Percentiles rank a stretch among this genome's conserved stretches.
These are phyloP conservation scores for Dinocampus coccinellae DNA, from an alignment of 2,888 invertebrate species.

Conservation along the genomic window DNA sequence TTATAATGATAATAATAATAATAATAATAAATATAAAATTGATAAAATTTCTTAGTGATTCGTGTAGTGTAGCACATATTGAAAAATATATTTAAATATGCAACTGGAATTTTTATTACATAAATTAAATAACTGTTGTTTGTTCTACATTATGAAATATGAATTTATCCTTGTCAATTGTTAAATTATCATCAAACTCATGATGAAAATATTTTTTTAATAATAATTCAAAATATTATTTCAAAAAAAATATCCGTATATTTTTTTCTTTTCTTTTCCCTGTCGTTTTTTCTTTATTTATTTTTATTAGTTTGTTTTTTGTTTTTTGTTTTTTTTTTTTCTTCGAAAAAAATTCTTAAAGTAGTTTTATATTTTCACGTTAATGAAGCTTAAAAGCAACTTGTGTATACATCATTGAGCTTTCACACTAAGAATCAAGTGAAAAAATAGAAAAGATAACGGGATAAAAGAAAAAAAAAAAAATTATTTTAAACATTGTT, in stretches of 20 bases:
- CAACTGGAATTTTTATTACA: slow-evolving; percentile 19
- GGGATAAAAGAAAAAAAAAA: background rate
- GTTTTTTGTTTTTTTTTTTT: no score
- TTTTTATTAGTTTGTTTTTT: no score
- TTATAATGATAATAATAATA: no score
- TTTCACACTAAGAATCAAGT: no score
- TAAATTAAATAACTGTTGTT: slow-evolving; percentile 9
- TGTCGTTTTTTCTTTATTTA: no score
- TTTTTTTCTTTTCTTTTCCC: no score
- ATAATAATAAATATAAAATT: background rate
- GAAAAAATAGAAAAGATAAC: no score
- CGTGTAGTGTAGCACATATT: background rate
- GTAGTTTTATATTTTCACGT: background rate
- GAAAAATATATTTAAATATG: background rate
- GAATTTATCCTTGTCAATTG: no score
- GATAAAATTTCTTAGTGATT: background rate
- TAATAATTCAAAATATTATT: no score
- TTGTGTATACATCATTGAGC: slow-evolving; percentile 4
- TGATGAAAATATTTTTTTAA: no score
- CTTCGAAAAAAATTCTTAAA: background rate
- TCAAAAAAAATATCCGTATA: no score
- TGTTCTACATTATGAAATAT: slow-evolving; percentile 6
- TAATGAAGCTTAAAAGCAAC: background rate
- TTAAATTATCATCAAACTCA: no score
- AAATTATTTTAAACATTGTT: background rate